phyloP scores from a whole-genome alignment of 2,797 vertebrate genomes.

The Cichlasoma orientale region DNA sequence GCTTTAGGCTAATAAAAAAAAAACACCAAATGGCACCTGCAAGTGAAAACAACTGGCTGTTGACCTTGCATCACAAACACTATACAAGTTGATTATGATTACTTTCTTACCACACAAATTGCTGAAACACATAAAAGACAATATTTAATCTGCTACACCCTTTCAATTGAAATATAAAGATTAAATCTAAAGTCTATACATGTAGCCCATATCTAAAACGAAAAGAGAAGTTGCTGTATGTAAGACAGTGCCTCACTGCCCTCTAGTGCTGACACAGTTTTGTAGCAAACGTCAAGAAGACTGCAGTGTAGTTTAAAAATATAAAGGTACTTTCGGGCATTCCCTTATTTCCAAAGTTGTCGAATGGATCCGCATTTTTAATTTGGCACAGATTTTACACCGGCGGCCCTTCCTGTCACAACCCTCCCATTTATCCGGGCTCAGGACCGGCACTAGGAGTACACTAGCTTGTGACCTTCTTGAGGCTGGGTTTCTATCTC shows the following conservation, averaged over 20 bases:
- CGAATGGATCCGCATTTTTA: not conserved
- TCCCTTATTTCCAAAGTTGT: not conserved
- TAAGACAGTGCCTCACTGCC: conserved; percentile 55
- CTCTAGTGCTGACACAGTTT: conserved; percentile 67
- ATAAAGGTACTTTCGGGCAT: not conserved
- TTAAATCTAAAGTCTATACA: not conserved
- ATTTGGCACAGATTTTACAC: too few species aligned
- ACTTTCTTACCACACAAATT: not conserved
- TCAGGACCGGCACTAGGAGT: too few species aligned
- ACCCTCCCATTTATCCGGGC: too few species aligned
- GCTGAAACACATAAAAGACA: not conserved
- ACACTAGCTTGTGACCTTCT: not conserved
- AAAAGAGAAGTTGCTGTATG: not conserved
- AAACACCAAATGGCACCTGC: not conserved
- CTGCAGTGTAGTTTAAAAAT: not conserved
- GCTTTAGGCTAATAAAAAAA: not conserved
- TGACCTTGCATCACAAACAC: not conserved
- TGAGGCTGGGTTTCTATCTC: not conserved
- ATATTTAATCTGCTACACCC: not conserved
- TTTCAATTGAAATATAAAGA: not conserved
- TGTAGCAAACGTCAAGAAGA: not conserved
- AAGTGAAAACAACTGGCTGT: not conserved
- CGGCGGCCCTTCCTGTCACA: too few species aligned
- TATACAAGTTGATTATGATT: not conserved
- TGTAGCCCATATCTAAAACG: not conserved